phyloP scores from a whole-genome alignment of 2,113 vertebrate genomes.

The Nesoenas mayeri region DNA sequence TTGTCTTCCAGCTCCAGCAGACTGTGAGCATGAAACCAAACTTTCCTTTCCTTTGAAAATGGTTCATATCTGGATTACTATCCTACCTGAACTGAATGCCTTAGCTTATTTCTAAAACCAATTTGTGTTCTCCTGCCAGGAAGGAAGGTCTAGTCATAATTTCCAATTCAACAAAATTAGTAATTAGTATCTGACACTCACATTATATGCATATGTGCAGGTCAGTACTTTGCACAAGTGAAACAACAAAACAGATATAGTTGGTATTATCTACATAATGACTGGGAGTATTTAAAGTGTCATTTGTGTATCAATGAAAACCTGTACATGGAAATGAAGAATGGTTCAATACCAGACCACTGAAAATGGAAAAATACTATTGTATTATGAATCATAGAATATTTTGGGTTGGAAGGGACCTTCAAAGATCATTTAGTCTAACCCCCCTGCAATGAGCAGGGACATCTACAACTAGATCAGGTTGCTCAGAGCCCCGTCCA shows the following conservation, averaged over 20 bases:
- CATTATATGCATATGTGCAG: background rate
- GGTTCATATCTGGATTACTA: background rate
- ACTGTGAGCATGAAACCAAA: background rate
- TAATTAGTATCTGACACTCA: background rate
- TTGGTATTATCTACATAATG: background rate
- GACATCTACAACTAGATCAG: no score
- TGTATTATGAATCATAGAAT: background rate
- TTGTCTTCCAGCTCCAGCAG: background rate
- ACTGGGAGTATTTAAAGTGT: background rate
- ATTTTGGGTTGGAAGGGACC: no score
- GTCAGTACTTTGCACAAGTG: background rate
- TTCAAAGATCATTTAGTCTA: no score
- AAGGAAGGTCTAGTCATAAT: background rate
- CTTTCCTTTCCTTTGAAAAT: background rate
- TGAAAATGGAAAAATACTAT: background rate
- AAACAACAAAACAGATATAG: background rate
- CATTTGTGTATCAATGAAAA: background rate
- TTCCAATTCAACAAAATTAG: background rate
- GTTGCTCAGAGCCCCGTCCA: no score
- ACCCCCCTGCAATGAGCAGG: no score
- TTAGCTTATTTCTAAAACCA: background rate
- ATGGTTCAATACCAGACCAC: background rate
- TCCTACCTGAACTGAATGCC: background rate
- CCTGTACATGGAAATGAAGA: background rate
- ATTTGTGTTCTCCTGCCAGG: background rate